Evolutionary conservation across 2,888 invertebrate species (phyloP).

Genomic region (Abrostola tripartita): DNA sequence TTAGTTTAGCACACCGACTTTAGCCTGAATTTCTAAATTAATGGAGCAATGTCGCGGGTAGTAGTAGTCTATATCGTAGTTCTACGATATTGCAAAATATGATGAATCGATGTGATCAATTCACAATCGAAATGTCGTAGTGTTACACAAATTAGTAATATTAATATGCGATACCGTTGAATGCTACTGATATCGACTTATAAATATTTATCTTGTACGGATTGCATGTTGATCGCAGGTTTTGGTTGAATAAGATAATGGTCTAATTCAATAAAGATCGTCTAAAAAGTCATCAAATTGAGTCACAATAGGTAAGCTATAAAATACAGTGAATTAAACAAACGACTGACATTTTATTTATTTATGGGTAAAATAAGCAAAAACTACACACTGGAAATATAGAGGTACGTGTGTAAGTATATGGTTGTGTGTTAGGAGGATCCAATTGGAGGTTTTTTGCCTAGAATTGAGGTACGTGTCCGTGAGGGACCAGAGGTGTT

Average conservation of each 20-base stretch:
- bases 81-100: constrained; percentile 21
- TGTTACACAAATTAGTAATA: constrained; percentile 23
- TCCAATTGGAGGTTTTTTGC: background rate
- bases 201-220: constrained; percentile 26
- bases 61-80: background rate
- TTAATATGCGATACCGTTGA: constrained; percentile 13
- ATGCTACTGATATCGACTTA: constrained; percentile 17
- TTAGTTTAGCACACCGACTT: too few relatives aligned
- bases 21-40: background rate
- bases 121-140: constrained; percentile 16
- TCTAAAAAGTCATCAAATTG: constrained; percentile 8
- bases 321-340: constrained; percentile 10
- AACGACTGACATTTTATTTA: constrained; percentile 9
- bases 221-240: constrained; percentile 3
- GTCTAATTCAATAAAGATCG: constrained; percentile 19
- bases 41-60: background rate
- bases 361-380: background rate
- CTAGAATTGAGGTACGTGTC: background rate
- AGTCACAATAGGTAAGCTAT: constrained; percentile 19
- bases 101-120: constrained; percentile 20
- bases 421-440: background rate
- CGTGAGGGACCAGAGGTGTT: background rate
- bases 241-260: constrained; percentile 16
- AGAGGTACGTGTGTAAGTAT: background rate
- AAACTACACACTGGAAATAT: background rate